Evolutionary conservation across 2,797 vertebrate species (phyloP).

Genomic region (Xiphophorus birchmanni): DNA sequence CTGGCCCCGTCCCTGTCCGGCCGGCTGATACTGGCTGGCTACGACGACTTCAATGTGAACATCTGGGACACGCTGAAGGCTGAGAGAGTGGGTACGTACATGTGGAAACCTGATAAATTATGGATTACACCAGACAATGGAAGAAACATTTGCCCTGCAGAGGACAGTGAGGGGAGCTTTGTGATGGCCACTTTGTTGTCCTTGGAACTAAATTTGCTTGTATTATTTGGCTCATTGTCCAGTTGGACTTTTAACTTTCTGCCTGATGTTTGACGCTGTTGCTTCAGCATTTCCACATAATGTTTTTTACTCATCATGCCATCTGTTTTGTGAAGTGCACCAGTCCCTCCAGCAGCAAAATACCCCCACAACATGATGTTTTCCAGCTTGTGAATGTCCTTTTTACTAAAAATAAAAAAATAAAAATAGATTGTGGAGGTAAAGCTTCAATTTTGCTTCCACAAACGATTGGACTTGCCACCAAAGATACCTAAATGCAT

Average conservation of each 20-base stretch:
- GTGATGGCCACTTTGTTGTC: background rate
- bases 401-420: background rate
- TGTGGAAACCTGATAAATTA: background rate
- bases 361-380: background rate
- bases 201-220: background rate
- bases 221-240: background rate
- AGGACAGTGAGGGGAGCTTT: background rate
- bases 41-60: constrained; percentile 98
- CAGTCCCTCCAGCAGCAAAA: background rate
- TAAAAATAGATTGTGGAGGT: background rate
- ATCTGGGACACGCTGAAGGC: constrained; percentile 94
- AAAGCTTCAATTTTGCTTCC: background rate
- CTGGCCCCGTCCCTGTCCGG: constrained; percentile 92
- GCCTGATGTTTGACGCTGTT: background rate
- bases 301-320: background rate
- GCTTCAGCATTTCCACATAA: background rate
- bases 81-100: constrained; percentile 92
- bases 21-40: constrained; percentile 92
- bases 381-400: background rate
- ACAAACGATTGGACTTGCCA: background rate
- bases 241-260: background rate
- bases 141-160: background rate
- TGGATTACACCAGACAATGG: background rate
- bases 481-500: background rate
- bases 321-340: background rate